phyloP scores from a whole-genome alignment of 1,140 invertebrate genomes.

The Zaprionus tsacasi region DNA sequence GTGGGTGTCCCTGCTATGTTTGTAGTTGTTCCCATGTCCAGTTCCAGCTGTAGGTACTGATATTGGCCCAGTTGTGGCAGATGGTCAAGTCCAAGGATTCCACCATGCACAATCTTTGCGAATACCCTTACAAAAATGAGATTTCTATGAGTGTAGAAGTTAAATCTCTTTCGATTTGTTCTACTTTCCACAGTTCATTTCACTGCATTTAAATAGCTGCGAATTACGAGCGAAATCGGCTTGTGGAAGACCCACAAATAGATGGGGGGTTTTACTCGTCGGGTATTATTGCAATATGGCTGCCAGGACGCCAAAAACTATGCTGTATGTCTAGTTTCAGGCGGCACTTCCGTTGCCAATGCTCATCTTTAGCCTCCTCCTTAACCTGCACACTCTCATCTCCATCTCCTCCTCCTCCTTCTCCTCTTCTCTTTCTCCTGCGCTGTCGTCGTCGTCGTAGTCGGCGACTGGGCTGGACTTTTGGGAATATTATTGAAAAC shows the following conservation, averaged over 20 bases:
- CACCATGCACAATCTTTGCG: conserved; percentile 1
- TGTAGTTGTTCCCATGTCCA: neutral
- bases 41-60: neutral
- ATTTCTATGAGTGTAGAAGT: neutral
- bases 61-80: neutral
- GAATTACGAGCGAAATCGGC: conserved; percentile 17
- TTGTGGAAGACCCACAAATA: conserved; percentile 42
- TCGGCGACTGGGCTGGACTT: conserved; percentile 71
- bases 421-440: conserved; percentile 18
- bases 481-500: conserved; percentile 80
- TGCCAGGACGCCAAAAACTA: conserved; percentile 65
- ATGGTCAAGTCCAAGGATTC: conserved; percentile 25
- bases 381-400: conserved; percentile 24
- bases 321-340: conserved; percentile 65
- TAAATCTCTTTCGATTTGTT: neutral
- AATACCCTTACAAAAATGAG: neutral
- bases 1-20: conserved; percentile 14
- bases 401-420: too few relatives aligned
- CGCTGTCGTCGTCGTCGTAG: conserved; percentile 38
- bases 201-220: conserved; percentile 22
- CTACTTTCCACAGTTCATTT: neutral
- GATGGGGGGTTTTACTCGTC: neutral
- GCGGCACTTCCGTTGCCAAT: conserved; percentile 71
- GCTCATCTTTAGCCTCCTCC: conserved; percentile 19
- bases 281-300: conserved; percentile 71